These are phyloP conservation scores for Agonopterix alstromeriana DNA, from an alignment of 2,888 invertebrate species.

Conservation along the genomic window DNA sequence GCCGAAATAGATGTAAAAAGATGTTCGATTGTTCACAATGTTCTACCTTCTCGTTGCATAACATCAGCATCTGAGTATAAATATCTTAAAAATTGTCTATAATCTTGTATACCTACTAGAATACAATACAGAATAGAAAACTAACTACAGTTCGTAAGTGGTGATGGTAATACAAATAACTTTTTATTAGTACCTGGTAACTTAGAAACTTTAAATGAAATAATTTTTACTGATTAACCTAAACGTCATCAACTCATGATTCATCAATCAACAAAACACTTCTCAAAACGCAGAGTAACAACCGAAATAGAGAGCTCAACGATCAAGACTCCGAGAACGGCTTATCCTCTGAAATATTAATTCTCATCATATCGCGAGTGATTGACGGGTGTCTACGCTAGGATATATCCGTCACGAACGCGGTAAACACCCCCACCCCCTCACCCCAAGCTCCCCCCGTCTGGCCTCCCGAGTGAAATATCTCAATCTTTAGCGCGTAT, in stretches of 20 bases:
- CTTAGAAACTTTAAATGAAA: too few relatives aligned
- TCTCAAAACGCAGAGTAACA: constrained; percentile 2
- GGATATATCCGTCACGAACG: constrained; percentile 71
- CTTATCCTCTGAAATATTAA: constrained; percentile 56
- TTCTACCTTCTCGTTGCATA: too few relatives aligned
- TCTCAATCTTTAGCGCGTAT: constrained; percentile 73
- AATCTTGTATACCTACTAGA: too few relatives aligned
- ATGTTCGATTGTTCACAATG: too few relatives aligned
- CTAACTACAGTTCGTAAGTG: too few relatives aligned
- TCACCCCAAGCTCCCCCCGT: constrained; percentile 18
- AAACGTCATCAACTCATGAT: not conserved
- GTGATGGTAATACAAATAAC: too few relatives aligned
- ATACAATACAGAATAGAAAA: too few relatives aligned
- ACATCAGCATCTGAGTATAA: too few relatives aligned
- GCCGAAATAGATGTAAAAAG: too few relatives aligned
- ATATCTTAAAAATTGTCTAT: too few relatives aligned
- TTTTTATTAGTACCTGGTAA: too few relatives aligned
- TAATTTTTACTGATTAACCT: not conserved
- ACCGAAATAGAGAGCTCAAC: constrained; percentile 19
- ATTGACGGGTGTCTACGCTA: constrained; percentile 70
- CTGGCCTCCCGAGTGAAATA: constrained; percentile 51
- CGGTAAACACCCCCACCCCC: constrained; percentile 45
- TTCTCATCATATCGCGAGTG: constrained; percentile 69
- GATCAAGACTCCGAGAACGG: constrained; percentile 36
- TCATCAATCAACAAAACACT: not conserved